Conservation (phyloP, 2,113 vertebrate genomes). For the Labeo catla region DNA sequence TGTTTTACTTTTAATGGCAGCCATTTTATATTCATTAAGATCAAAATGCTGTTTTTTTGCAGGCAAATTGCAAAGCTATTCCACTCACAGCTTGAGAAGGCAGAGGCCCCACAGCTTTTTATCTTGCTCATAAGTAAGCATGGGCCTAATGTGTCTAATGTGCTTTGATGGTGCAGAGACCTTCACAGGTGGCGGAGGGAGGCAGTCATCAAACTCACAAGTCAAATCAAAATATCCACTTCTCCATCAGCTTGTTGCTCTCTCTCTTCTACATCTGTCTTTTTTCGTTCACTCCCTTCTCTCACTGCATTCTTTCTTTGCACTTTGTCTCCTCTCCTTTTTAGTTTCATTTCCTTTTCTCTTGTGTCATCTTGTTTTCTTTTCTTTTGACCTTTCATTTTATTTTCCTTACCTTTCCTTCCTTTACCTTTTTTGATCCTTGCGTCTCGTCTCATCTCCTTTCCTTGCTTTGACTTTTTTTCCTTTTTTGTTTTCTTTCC, state of each 20-base stretch:
- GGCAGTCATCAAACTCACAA: constrained; percentile 78
- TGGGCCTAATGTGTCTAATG: constrained; percentile 96
- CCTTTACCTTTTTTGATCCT: background rate
- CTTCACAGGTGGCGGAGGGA: constrained; percentile 60
- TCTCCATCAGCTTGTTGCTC: constrained; percentile 52
- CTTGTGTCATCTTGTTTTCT: background rate
- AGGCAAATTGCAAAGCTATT: constrained; percentile 99
- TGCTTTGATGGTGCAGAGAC: constrained; percentile 82
- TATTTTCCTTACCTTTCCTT: background rate
- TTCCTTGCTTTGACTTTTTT: background rate
- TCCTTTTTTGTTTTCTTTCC: background rate
- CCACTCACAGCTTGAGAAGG: constrained; percentile 98
- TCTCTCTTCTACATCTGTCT: constrained; percentile 50
- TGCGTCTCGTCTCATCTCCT: background rate
- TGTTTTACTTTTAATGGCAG: constrained; percentile 98
- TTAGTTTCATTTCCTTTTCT: background rate
- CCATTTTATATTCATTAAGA: constrained; percentile 99
- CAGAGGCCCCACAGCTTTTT: constrained; percentile 90
- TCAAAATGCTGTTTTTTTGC: constrained; percentile 95
- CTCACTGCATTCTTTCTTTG: constrained; percentile 61
- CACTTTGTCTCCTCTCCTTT: constrained; percentile 52
- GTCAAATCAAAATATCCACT: constrained; percentile 75
- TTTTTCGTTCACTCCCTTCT: constrained; percentile 62
- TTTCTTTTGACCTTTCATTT: background rate
- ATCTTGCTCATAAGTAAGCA: constrained; percentile 93